Evolutionary conservation across 2,888 invertebrate genomes (phyloP).

Genomic region (Brachycybe producta): DNA sequence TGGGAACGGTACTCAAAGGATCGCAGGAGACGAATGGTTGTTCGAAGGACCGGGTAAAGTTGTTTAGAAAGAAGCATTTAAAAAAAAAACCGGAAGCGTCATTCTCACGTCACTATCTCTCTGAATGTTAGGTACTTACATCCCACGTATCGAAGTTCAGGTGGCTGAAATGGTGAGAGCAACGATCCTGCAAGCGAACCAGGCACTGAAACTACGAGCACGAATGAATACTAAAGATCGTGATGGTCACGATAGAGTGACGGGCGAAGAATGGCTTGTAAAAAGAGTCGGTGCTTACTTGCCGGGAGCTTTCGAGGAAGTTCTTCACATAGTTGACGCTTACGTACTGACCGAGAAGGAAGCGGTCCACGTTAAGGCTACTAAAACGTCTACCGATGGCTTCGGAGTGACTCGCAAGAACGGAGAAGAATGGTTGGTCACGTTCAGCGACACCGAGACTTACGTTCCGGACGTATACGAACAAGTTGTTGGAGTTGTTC

Average conservation of each 20-base stretch:
- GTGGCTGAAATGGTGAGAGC: slow-evolving; percentile 36
- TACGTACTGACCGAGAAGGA: slow-evolving; percentile 40
- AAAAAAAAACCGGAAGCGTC: not conserved
- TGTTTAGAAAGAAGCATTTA: slow-evolving; percentile 10
- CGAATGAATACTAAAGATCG: slow-evolving; percentile 36
- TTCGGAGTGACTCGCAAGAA: slow-evolving; percentile 35
- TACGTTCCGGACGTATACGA: slow-evolving; percentile 42
- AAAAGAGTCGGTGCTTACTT: slow-evolving; percentile 38
- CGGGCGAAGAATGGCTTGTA: slow-evolving; percentile 40
- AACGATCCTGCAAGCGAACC: slow-evolving; percentile 37
- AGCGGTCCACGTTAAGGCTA: slow-evolving; percentile 37
- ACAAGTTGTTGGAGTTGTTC: slow-evolving; percentile 35
- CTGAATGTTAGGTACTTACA: slow-evolving; percentile 34
- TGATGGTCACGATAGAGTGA: slow-evolving; percentile 25
- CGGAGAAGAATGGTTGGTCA: slow-evolving; percentile 41
- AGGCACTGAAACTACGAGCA: slow-evolving; percentile 38
- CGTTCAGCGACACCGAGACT: slow-evolving; percentile 36
- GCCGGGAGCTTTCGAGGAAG: slow-evolving; percentile 40
- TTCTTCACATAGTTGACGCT: slow-evolving; percentile 38
- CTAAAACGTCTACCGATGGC: slow-evolving; percentile 37
- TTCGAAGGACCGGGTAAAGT: slow-evolving; percentile 35
- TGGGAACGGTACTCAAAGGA: slow-evolving; percentile 29
- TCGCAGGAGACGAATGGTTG: slow-evolving; percentile 41
- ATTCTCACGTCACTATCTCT: not conserved
- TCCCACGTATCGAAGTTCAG: slow-evolving; percentile 38